Base-by-base conservation (phyloP, 2,797 vertebrate genomes). In the Anabacerthia variegaticeps region DNA sequence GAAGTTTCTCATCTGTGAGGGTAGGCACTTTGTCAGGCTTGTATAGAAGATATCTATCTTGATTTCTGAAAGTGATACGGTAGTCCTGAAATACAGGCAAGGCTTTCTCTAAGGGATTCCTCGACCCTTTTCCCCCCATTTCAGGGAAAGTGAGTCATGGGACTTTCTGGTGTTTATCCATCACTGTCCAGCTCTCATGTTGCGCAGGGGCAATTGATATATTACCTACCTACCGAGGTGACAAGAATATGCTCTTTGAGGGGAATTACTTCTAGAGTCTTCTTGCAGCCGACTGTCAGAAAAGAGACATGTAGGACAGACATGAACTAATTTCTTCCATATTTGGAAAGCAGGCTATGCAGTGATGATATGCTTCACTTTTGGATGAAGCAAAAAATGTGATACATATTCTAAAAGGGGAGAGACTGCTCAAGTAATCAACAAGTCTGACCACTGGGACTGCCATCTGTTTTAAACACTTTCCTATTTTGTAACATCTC, bases 21-120 rank as follows among this genome's bases (percentile, higher is more conserved):
- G 18, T 0, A 67, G 7, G 30, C 19, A 54, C 17, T 85, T 83
- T 68, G 63, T 21, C 23, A 61, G 48, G 14, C 13, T 79, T 74
- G 7, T 56, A 49, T 4, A 41, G 19, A 34, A 82, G 36, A 39
- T 12, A 55, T 3, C 9, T 54, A 17, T 61, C 56, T 9, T 54
- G 52, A 36, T 54, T 75, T 81, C 41, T 66, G 39, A 65, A 49
- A 62, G 54, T 66, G 12, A 41, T 7, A 4, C 4, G 7, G 9
- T 32, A n/a, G 27, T 16, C 12, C n/a, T 0, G 1, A 77, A 58
- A 58, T 20, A 44, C 0, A 2, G 28, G 10, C 26, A 74, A 28
- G 5, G 4, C 12, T 89, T 66, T 75, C 51, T 76, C 30, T 55
- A 28, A 48, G 48, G 39, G 8, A 0, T 67, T 78, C 14, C 11